Base-by-base conservation (phyloP, 2,797 vertebrate genomes). In the Aeoliscus strigatus region DNA sequence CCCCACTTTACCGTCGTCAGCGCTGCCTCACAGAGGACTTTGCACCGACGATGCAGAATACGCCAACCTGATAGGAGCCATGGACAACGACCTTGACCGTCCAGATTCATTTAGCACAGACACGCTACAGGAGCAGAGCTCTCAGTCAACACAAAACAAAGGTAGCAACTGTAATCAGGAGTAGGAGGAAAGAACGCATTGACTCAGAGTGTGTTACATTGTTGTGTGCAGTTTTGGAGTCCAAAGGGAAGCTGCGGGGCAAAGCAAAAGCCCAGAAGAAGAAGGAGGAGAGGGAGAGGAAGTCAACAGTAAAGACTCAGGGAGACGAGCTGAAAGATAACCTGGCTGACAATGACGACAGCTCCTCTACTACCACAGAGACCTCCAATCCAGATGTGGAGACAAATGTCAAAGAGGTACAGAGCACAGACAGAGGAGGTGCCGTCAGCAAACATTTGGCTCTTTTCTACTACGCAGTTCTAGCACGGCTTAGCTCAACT, bases 291-390 rank as follows among this genome's bases (percentile, higher is more conserved):
- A 95, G 88, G 56, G 94, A 96, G 36, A 92, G 86, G 74, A 92
- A 89, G 74, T 80, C 75, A 12, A 89, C 91, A 58, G 86, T 79
- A 54, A 94, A 90, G 72, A 81, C 74, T 33, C 90, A 85, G 51
- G 90, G 92, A 41, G 94, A 96, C n/a, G 94, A 96, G 50, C 81
- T 92, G 8, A 97, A 94, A 61, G 95, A 96, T 55, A 82, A 86
- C 14, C 72, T 93, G 79, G 93, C 85, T 16, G 96, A 97, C 77
- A 88, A 89, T 9, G 96, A 99, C 5, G 96, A 99, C 85, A 96
- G 92, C 84, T 98, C 96, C 66, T 99, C 96, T 70, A 98, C 95
- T 4, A 98, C 95, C 47, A 99, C 96, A 14, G 96, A 99, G 86
- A 94, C 96, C 56, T 98, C 96, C 46, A 99, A 93, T 65, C 96